Percentiles rank a stretch among this genome's conserved stretches.
Evolutionary conservation across 2,797 vertebrate genomes (phyloP).

Genomic region (Uromys caudimaculatus): DNA sequence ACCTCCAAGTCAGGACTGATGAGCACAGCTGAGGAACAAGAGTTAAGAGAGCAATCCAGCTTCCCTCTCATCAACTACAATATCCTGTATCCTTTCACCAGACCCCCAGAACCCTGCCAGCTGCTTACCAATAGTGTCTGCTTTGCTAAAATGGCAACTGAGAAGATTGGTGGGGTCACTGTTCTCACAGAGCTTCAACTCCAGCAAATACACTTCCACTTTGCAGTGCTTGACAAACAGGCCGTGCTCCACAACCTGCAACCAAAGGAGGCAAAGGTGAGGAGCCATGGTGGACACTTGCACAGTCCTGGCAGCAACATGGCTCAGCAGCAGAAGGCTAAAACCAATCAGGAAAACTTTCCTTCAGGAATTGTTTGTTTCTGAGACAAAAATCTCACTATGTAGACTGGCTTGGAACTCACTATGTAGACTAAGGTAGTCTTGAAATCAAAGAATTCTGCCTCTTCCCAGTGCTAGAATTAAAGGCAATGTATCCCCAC

Average conservation of each 20-base stretch:
- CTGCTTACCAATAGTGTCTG: slow-evolving; percentile 95
- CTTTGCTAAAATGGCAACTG: slow-evolving; percentile 97
- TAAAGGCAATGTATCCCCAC: background rate
- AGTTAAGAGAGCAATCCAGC: background rate
- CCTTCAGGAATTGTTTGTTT: background rate
- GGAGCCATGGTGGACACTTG: background rate
- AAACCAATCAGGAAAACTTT: background rate
- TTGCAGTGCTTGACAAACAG: slow-evolving; percentile 99
- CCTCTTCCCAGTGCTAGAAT: background rate
- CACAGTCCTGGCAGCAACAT: background rate
- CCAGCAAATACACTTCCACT: slow-evolving; percentile 98
- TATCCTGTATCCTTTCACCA: background rate
- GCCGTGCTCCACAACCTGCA: slow-evolving; percentile 97
- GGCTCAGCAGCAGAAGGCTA: background rate
- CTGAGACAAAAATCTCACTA: background rate
- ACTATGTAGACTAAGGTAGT: background rate
- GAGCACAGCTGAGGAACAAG: background rate
- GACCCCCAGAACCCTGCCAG: background rate
- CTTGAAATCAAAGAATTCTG: background rate
- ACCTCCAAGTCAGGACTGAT: background rate
- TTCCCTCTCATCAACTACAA: background rate
- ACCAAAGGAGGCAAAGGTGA: slow-evolving; percentile 27
- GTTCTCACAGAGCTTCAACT: slow-evolving; percentile 97
- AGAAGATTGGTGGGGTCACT: slow-evolving; percentile 94
- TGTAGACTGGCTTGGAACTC: background rate